A percentile compares a stretch with the other conserved stretches of the same genome.
phyloP scores from a whole-genome alignment of 2,113 vertebrate species.

The Gopherus evgoodei region DNA sequence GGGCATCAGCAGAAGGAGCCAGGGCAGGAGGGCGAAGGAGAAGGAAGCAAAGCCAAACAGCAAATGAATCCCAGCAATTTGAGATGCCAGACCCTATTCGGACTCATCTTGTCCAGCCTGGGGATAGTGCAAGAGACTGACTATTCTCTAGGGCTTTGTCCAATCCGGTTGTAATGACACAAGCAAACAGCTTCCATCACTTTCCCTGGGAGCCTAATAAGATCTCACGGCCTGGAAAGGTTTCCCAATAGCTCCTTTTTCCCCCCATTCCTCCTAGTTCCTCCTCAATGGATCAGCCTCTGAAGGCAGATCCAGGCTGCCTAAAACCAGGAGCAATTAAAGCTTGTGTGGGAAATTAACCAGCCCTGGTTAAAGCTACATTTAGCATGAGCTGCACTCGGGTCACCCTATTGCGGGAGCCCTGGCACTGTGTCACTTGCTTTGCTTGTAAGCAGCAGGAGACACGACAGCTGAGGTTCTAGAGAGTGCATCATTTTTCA shows the following conservation, averaged over 20 bases:
- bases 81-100: accelerated
- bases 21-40: accelerated
- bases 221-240: neutral
- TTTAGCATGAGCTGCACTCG: neutral
- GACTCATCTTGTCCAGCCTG: neutral
- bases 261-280: neutral
- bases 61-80: neutral
- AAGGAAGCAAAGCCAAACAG: neutral
- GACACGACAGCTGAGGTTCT: neutral
- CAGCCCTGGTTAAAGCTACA: neutral
- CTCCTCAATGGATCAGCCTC: neutral
- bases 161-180: neutral
- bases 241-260: neutral
- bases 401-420: neutral
- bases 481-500: too few species aligned
- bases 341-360: neutral
- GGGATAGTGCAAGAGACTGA: neutral
- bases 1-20: neutral
- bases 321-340: neutral
- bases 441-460: neutral
- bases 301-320: neutral
- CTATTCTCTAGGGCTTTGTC: accelerated
- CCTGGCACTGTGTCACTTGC: too few species aligned
- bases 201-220: neutral
- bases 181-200: neutral